Base-by-base conservation (phyloP, 2,113 vertebrate species). In the Hypanus sabinus region DNA sequence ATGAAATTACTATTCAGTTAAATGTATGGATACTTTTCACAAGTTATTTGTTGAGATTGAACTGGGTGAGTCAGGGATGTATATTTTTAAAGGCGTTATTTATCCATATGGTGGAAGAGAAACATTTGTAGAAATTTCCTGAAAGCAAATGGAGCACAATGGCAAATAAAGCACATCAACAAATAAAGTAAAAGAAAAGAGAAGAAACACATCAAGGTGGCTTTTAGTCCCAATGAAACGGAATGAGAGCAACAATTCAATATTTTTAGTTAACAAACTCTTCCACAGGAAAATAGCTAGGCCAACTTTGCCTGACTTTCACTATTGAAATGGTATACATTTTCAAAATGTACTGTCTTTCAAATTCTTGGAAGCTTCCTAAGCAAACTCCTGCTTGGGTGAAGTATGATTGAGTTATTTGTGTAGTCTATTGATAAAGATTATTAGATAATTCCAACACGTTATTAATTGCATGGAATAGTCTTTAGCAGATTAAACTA, bases 71-170 rank as follows among this genome's bases (percentile, higher is more conserved):
- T 73, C 68, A 93, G 68, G 65, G 36, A 73, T 73, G 65, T 33
- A 93, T 93, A 93, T 93, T 93, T 93, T 93, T 93, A 73, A 73
- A 93, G 33, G 70, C 46, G 91, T 71, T 71, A 46, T 90, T 90
- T 90, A 90, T 90, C 91, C 38, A 93, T 73, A 93, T 93, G 91
- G 68, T 73, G 90, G 60, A 90, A 65, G 85, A 18, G 57, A 68
- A 90, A 68, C 83, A 88, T 65, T 16, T 65, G 85, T 33, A 90
- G 60, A 68, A 90, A 90, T 90, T 90, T 90, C 85, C 85, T 68
- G 60, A 33, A 90, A 90, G 60, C 85, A 90, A 90, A 90, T 33
- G 60, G 30, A 65, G 60, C 14, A 20, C 30, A 68, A 90, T 14
- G 16, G 33, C 85, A 68, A 90, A 73, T 73, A 73, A 73, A 90